Conservation (phyloP, 2,113 vertebrate species). For the Anthoscopus minutus region DNA sequence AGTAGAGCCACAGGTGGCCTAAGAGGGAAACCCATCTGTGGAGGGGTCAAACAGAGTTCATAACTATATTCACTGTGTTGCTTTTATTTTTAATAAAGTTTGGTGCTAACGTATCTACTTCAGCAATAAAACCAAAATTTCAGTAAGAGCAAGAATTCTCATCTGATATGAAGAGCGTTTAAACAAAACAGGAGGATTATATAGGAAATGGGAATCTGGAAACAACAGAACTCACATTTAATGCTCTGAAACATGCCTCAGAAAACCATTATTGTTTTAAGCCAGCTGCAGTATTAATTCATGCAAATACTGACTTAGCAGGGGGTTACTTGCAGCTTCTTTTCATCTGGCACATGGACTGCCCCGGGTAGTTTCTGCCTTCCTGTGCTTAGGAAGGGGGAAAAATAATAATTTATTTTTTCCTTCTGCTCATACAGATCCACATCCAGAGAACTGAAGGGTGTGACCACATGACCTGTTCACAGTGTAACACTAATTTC, state of each 20-base stretch:
- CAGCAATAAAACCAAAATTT: background rate
- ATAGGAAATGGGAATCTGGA: background rate
- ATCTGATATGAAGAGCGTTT: background rate
- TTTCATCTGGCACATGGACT: background rate
- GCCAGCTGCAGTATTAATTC: background rate
- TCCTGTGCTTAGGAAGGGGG: background rate
- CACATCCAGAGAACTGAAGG: conserved; percentile 98
- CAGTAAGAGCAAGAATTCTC: background rate
- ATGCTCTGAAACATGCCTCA: background rate
- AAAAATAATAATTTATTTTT: background rate
- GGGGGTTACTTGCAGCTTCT: background rate
- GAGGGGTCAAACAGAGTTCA: background rate
- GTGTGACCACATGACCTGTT: conserved; percentile 97
- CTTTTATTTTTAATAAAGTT: background rate
- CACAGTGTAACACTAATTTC: conserved; percentile 97
- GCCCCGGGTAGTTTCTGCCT: fast-evolving
- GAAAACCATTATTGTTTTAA: background rate
- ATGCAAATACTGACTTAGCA: background rate
- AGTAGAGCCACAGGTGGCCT: background rate
- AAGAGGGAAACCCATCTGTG: background rate
- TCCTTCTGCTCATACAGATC: conserved; percentile 71
- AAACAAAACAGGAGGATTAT: background rate
- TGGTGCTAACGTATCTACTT: background rate
- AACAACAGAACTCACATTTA: background rate
- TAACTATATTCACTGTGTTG: background rate